These are phyloP conservation scores for Erebia palarica DNA, from an alignment of 2,888 invertebrate genomes.

Conservation along the genomic window DNA sequence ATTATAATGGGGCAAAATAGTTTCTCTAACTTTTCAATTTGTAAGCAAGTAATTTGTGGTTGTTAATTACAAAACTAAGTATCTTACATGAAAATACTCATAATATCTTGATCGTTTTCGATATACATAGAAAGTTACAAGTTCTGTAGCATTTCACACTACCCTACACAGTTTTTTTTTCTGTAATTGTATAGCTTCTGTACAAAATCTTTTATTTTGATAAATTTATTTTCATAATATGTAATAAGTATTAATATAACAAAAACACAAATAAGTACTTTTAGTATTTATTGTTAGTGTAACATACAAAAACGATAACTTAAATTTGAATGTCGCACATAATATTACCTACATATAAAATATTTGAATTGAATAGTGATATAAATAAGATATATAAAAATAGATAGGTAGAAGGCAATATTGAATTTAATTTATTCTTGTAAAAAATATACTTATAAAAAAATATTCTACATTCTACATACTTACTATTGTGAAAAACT, in stretches of 20 bases:
- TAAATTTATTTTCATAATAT: not conserved
- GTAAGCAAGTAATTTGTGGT: not conserved
- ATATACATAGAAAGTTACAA: not conserved
- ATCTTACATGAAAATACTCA: not conserved
- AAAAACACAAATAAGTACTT: not conserved
- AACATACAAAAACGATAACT: not conserved
- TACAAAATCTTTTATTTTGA: not conserved
- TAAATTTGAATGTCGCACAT: slow-evolving; percentile 19
- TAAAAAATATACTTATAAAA: slow-evolving; percentile 34
- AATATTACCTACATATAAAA: slow-evolving; percentile 12
- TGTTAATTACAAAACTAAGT: not conserved
- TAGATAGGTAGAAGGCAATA: slow-evolving; percentile 35
- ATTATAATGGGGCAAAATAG: not conserved
- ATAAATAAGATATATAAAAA: slow-evolving; percentile 26
- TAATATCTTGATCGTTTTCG: too few species aligned
- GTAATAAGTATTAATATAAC: not conserved
- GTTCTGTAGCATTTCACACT: not conserved
- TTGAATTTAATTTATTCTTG: slow-evolving; percentile 39
- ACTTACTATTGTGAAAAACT: slow-evolving; percentile 7
- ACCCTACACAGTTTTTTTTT: too few species aligned
- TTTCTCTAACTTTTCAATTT: not conserved
- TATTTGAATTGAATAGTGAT: slow-evolving; percentile 32
- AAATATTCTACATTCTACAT: slow-evolving; percentile 29
- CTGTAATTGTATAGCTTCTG: not conserved
- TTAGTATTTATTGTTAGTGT: not conserved